phyloP scores from a whole-genome alignment of 1,140 invertebrate genomes.

The Drosophila sp. region DNA sequence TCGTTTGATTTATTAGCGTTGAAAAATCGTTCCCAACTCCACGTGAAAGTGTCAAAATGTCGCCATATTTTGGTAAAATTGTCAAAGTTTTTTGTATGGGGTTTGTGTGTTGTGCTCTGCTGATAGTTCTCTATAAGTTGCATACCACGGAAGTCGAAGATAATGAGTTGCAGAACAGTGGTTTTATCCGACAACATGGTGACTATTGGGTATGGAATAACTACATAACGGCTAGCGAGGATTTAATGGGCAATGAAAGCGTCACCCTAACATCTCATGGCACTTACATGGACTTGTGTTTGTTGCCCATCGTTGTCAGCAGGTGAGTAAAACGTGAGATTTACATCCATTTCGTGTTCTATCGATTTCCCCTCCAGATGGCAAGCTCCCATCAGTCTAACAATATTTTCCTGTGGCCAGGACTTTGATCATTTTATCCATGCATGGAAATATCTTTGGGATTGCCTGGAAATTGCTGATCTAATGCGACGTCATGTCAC shows the following conservation, averaged over 20 bases:
- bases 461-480: constrained; percentile 85
- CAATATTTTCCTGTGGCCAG: constrained; percentile 88
- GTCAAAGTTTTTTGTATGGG: not conserved
- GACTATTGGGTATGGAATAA: constrained; percentile 49
- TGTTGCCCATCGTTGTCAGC: constrained; percentile 16
- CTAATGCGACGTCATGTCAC: constrained; percentile 89
- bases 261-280: constrained; percentile 42
- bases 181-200: constrained; percentile 32
- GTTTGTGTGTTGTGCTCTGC: not conserved
- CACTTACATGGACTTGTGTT: constrained; percentile 28
- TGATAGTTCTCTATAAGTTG: constrained; percentile 11
- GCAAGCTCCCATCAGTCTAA: constrained; percentile 87
- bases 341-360: not conserved
- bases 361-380: constrained; percentile 82
- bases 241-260: constrained; percentile 30
- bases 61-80: constrained; percentile 26
- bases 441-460: constrained; percentile 86
- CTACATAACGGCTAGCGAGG: constrained; percentile 16
- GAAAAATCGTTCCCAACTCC: not conserved
- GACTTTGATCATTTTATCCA: constrained; percentile 86
- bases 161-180: not conserved
- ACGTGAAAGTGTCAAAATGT: constrained; percentile 23
- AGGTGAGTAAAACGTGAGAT: constrained; percentile 18
- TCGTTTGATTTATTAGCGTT: not conserved
- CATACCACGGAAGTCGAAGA: not conserved